A percentile compares a stretch with the other conserved stretches of the same genome.
Evolutionary conservation across 2,113 vertebrate species (phyloP).

Genomic region (Daboia siamensis): DNA sequence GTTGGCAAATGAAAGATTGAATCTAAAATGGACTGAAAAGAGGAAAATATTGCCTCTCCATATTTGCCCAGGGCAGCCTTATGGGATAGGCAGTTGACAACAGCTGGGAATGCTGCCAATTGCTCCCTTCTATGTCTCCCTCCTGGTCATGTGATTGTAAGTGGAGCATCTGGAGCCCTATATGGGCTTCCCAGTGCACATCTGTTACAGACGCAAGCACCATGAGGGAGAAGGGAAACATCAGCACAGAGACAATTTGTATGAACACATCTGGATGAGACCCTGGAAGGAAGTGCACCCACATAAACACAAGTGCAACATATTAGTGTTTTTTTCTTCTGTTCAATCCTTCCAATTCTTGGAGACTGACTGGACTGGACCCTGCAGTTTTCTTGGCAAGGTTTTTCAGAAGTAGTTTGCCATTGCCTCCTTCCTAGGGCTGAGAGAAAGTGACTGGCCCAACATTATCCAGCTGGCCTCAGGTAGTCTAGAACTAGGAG

Average conservation of each 20-base stretch:
- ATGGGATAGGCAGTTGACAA: not conserved
- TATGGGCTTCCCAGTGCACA: not conserved
- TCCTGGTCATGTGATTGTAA: not conserved
- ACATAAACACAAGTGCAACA: not conserved
- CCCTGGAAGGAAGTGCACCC: not conserved
- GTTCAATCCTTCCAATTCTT: not conserved
- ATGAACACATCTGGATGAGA: not conserved
- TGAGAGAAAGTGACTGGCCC: not conserved
- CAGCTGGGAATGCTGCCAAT: not conserved
- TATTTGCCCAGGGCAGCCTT: not conserved
- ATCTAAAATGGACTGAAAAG: not conserved
- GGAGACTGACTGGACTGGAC: not conserved
- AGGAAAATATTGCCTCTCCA: not conserved
- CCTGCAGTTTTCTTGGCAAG: not conserved
- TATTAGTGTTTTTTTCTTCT: not conserved
- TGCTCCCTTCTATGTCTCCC: not conserved
- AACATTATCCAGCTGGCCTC: not conserved
- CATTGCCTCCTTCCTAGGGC: not conserved
- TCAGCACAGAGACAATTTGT: not conserved
- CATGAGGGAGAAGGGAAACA: not conserved
- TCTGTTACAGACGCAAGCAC: not conserved
- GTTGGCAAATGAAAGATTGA: not conserved
- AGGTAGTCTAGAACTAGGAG: not conserved
- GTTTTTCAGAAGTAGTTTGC: not conserved
- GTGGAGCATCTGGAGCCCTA: not conserved